Base-by-base conservation (phyloP, 2,888 invertebrate species). In the Hedychridium roseum region DNA sequence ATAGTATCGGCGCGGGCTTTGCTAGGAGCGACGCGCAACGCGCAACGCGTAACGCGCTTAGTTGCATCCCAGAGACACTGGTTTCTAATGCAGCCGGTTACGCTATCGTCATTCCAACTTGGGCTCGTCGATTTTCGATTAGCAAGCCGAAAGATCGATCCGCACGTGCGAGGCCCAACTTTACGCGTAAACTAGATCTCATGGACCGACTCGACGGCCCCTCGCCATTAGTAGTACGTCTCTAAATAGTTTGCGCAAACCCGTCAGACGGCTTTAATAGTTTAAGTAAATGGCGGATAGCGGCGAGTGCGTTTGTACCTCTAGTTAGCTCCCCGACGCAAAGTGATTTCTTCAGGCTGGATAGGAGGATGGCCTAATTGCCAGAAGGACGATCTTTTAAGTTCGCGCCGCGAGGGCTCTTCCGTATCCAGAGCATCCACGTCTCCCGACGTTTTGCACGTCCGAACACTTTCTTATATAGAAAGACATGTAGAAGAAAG, bases 291-390 rank as follows among this genome's bases (percentile, higher is more conserved):
- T 53, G 31, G 45, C 50, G 51, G 39, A 56, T 40, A 38, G 47
- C 43, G 32, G 31, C 36, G 35, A 41, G 44, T 40, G 59, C 64
- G 61, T 59, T 70, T 74, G 66, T 64, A 63, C 56, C 58, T 60
- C 66, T 68, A 44, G 54, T 76, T 75, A 74, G 68, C 60, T 44
- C 46, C 43, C 57, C 48, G 51, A 43, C 61, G 74, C 57, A 73
- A 75, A 74, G 68, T 70, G 70, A 60, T 61, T 66, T 57, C 57
- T 57, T 54, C 49, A 37, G n/a, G n/a, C n/a, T n/a, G n/a, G 38
- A 39, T 44, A 42, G 31, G 42, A 48, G 30, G 32, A 21, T 53
- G 41, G 45, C 47, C 52, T 50, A 54, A 50, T 52, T 58, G 39
- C 23, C 5, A 23, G n/a, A n/a, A n/a, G n/a, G n/a, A n/a, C n/a